A percentile compares a stretch with the other conserved stretches of the same genome.
Evolutionary conservation across 64 coral and sea anemone species (phyloP).

Genomic region (Montipora foliosa): DNA sequence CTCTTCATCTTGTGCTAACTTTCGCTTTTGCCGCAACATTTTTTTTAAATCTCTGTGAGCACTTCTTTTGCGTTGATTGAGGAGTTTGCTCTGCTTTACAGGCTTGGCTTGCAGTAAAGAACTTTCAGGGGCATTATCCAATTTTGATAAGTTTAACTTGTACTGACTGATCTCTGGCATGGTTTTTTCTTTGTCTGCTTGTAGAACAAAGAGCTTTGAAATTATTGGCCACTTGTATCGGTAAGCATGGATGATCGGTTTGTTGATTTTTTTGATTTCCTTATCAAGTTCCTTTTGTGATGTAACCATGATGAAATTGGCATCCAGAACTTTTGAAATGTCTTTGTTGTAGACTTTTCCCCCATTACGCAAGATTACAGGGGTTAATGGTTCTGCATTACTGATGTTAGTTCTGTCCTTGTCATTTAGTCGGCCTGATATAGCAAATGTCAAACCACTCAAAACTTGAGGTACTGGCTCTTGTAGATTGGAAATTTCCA

Average conservation of each 20-base stretch:
- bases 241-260: slow-evolving; percentile 23
- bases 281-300: slow-evolving; percentile 78
- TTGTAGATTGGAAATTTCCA: slow-evolving; percentile 7
- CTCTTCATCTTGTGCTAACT: slow-evolving; percentile 19
- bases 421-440: slow-evolving; percentile 46
- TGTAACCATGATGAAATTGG: slow-evolving; percentile 56
- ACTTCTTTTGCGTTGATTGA: slow-evolving; percentile 33
- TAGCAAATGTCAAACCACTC: slow-evolving; percentile 55
- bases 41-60: slow-evolving; percentile 69
- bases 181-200: slow-evolving; percentile 1
- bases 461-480: slow-evolving; percentile 45
- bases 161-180: slow-evolving; percentile 46
- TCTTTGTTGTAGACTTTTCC: slow-evolving; percentile 32
- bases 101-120: slow-evolving; percentile 32
- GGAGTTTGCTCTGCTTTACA: background rate
- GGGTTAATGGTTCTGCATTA: slow-evolving; percentile 46
- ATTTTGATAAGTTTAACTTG: slow-evolving; percentile 29
- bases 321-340: slow-evolving; percentile 55
- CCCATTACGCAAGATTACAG: slow-evolving; percentile 28
- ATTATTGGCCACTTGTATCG: slow-evolving; percentile 68
- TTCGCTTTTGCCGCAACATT: slow-evolving; percentile 44
- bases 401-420: slow-evolving; percentile 48
- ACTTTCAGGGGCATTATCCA: slow-evolving; percentile 24
- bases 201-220: slow-evolving; percentile 60
- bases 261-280: slow-evolving; percentile 47